These are phyloP conservation scores for Listrodromus nycthemerus DNA, from an alignment of 2,888 invertebrate species.

Conservation along the genomic window DNA sequence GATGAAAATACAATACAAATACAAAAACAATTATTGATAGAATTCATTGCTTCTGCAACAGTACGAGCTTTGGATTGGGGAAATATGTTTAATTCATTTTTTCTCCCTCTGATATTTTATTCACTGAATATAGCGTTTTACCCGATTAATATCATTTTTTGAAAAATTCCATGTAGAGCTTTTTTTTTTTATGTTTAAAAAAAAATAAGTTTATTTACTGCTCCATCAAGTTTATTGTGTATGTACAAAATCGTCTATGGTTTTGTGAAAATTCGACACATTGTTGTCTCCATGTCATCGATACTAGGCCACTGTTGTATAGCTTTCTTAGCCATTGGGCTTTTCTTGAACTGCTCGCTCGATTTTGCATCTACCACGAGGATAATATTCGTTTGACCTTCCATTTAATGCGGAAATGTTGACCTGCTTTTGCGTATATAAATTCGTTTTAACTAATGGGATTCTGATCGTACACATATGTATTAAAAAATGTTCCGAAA, in stretches of 20 bases:
- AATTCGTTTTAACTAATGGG: neutral
- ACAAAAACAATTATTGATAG: conserved; percentile 39
- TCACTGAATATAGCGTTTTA: neutral
- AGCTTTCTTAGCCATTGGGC: neutral
- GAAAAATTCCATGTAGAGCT: neutral
- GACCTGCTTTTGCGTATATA: neutral
- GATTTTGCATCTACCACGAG: neutral
- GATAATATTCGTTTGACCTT: neutral
- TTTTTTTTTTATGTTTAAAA: neutral
- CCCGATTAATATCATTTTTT: neutral
- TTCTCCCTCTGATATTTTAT: neutral
- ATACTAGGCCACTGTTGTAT: conserved; percentile 2
- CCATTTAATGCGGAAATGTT: neutral
- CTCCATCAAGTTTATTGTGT: conserved; percentile 40
- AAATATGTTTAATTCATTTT: conserved; percentile 21
- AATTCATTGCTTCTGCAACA: conserved; percentile 14
- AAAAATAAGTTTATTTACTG: conserved; percentile 3
- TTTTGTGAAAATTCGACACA: conserved; percentile 29
- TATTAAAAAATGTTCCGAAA: neutral
- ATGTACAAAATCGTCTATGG: conserved; percentile 52
- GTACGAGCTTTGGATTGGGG: conserved; percentile 8
- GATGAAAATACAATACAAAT: too few species aligned
- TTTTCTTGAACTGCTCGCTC: neutral
- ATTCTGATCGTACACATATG: neutral
- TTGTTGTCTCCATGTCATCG: neutral